A percentile compares a stretch with the other conserved stretches of the same genome.
phyloP scores from a whole-genome alignment of 2,888 invertebrate genomes.

The Andrena trimmerana region DNA sequence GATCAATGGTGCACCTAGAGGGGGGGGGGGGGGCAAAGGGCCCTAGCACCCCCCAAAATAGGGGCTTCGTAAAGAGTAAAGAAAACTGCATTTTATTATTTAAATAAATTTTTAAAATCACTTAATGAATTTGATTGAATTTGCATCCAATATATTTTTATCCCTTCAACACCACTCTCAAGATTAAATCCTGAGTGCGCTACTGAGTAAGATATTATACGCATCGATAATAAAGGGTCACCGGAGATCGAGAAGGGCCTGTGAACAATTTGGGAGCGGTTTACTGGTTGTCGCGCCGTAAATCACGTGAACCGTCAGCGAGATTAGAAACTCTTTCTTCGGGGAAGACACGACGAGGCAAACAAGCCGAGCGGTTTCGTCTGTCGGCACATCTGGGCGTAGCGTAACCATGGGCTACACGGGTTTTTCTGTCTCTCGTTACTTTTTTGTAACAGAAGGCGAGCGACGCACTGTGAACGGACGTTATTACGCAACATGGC shows the following conservation, averaged over 20 bases:
- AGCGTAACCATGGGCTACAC: slow-evolving; percentile 3
- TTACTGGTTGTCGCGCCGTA: slow-evolving; percentile 29
- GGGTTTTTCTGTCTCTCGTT: slow-evolving; percentile 17
- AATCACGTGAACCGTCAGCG: slow-evolving; percentile 44
- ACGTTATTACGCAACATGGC: slow-evolving; percentile 5
- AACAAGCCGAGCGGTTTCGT: not conserved
- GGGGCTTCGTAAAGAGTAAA: no score
- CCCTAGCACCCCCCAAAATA: no score
- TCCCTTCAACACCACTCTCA: no score
- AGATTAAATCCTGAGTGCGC: no score
- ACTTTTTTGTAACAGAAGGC: not conserved
- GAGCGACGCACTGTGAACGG: not conserved
- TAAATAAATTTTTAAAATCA: no score
- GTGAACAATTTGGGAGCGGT: slow-evolving; percentile 37
- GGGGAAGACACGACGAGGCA: slow-evolving; percentile 21
- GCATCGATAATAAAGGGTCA: slow-evolving; percentile 53
- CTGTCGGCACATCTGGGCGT: slow-evolving; percentile 39
- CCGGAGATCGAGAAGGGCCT: slow-evolving; percentile 1
- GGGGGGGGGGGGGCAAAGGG: no score
- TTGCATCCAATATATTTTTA: no score
- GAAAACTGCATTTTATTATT: no score
- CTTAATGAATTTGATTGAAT: no score
- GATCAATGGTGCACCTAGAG: no score
- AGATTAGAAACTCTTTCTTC: slow-evolving; percentile 48
- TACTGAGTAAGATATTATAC: no score